These are phyloP conservation scores for Drosophila kambysellisi DNA, from an alignment of 2,888 invertebrate species.

Conservation along the genomic window DNA sequence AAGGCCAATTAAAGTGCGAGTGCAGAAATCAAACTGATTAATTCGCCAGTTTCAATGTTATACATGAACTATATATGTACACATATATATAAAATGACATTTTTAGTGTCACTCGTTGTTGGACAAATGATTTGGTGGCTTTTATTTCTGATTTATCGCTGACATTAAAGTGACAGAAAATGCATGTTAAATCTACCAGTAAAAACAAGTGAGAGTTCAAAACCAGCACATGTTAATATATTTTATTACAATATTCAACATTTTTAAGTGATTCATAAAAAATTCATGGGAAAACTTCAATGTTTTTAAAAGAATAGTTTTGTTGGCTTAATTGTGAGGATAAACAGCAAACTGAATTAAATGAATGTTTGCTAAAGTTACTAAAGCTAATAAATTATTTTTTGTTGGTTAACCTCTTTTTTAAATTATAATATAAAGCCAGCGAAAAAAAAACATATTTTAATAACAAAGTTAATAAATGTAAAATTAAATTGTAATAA, in stretches of 20 bases:
- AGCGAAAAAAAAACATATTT: background rate
- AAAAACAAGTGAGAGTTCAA: background rate
- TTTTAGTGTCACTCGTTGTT: constrained; percentile 14
- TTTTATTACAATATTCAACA: background rate
- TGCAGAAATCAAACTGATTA: constrained; percentile 57
- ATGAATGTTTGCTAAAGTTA: background rate
- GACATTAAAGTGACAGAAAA: constrained; percentile 5
- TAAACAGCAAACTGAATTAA: background rate
- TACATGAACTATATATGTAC: background rate
- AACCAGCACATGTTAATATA: background rate
- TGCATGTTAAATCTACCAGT: background rate
- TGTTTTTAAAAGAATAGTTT: background rate
- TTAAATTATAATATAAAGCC: background rate
- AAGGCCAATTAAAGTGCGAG: constrained; percentile 46
- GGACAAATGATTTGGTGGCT: background rate
- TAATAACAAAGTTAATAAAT: background rate
- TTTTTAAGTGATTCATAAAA: background rate
- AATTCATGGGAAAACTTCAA: background rate
- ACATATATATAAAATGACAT: constrained; percentile 11
- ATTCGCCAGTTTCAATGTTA: constrained; percentile 34
- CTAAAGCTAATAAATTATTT: background rate
- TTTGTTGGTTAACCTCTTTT: background rate
- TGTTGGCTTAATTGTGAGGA: background rate
- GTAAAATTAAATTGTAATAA: background rate
- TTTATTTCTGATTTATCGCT: constrained; percentile 29